These are phyloP conservation scores for Xenops minutus DNA, from an alignment of 2,797 vertebrate genomes.

Conservation along the genomic window DNA sequence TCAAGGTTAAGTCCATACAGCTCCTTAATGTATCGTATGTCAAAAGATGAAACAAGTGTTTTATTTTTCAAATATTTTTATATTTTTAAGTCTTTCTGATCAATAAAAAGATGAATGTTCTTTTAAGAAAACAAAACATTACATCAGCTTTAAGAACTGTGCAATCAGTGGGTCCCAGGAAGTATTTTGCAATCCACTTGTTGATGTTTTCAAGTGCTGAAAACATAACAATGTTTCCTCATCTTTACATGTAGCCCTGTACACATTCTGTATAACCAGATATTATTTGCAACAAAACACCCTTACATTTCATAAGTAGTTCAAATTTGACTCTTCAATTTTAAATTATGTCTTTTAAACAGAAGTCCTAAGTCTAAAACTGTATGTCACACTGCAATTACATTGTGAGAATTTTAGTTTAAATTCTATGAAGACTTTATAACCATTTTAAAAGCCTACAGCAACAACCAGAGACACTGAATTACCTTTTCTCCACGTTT, in stretches of 20 bases:
- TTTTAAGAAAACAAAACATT: neutral
- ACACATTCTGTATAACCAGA: neutral
- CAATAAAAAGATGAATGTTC: neutral
- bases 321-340: neutral
- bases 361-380: neutral
- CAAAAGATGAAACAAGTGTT: neutral
- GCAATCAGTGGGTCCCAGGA: neutral
- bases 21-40: neutral
- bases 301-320: neutral
- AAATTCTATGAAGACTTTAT: neutral
- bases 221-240: neutral
- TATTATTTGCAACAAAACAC: neutral
- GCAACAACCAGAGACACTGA: neutral
- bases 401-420: neutral
- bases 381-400: neutral
- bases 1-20: neutral
- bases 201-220: neutral
- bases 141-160: neutral
- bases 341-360: neutral
- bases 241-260: neutral
- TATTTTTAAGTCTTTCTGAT: neutral
- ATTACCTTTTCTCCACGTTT: constrained; percentile 82
- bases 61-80: neutral
- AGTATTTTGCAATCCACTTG: constrained; percentile 29
- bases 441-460: neutral